Conservation (phyloP, 2,113 vertebrate species). For the Nothoprocta pentlandii region DNA sequence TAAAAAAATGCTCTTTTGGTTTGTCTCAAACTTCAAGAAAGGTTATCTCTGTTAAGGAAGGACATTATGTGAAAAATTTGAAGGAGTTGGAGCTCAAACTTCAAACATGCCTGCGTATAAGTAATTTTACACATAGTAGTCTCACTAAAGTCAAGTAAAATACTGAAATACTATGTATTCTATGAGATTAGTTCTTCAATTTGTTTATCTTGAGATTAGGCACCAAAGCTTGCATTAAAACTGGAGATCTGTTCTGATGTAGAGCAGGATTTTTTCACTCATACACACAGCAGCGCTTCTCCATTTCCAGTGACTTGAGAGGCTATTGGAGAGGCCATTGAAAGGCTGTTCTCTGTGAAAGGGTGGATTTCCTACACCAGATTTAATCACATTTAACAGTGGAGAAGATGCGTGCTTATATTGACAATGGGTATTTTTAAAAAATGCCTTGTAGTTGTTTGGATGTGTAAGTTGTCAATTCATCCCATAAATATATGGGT, state of each 20-base stretch:
- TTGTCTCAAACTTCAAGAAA: background rate
- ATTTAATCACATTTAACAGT: background rate
- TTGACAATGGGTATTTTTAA: background rate
- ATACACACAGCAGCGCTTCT: accelerated
- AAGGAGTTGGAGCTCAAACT: constrained; percentile 29
- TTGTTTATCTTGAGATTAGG: background rate
- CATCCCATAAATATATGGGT: background rate
- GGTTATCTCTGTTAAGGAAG: constrained; percentile 16
- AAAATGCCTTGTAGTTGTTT: background rate
- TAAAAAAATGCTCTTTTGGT: background rate
- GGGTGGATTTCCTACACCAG: background rate
- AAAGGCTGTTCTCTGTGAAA: background rate
- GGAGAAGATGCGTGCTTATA: background rate
- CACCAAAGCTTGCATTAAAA: background rate
- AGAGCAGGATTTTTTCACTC: background rate
- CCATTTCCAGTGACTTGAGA: background rate
- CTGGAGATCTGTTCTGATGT: background rate
- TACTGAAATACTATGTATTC: background rate
- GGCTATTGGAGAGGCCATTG: background rate
- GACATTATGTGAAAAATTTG: constrained; percentile 44
- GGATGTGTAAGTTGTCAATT: background rate
- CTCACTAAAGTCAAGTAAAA: background rate
- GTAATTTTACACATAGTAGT: background rate
- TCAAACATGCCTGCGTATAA: background rate
- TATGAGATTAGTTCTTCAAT: background rate